phyloP scores from a whole-genome alignment of 2,888 invertebrate species.

The Trissoscelio sp. region DNA sequence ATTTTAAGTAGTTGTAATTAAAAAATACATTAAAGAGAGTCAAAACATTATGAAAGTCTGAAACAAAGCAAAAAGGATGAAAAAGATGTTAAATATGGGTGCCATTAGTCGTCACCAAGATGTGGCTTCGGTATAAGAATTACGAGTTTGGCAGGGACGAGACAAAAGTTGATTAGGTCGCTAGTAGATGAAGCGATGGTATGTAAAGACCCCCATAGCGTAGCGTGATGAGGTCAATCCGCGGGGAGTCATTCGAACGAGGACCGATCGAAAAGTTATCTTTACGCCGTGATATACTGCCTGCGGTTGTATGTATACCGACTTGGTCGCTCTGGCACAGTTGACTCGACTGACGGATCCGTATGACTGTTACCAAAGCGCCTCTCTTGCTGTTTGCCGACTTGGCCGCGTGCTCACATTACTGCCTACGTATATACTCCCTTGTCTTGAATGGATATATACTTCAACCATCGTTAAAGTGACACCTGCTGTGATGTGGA shows the following conservation, averaged over 20 bases:
- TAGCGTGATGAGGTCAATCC: slow-evolving; percentile 82
- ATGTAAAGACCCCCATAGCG: slow-evolving; percentile 82
- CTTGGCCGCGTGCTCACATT: slow-evolving; percentile 71
- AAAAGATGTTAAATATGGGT: slow-evolving; percentile 22
- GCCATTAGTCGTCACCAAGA: slow-evolving; percentile 48
- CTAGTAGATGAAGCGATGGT: slow-evolving; percentile 77
- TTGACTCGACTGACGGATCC: slow-evolving; percentile 59
- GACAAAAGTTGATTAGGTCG: slow-evolving; percentile 82
- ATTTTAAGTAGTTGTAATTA: no score
- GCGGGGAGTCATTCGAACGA: slow-evolving; percentile 80
- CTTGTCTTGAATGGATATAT: slow-evolving; percentile 68
- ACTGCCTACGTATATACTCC: slow-evolving; percentile 66
- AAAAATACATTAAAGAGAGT: no score
- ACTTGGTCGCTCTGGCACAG: slow-evolving; percentile 68
- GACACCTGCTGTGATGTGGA: slow-evolving; percentile 80
- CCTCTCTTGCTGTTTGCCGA: slow-evolving; percentile 68
- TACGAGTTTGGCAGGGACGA: slow-evolving; percentile 75
- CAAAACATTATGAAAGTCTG: slow-evolving; percentile 14
- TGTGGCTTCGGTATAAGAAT: slow-evolving; percentile 40
- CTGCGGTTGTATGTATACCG: slow-evolving; percentile 72
- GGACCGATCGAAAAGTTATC: slow-evolving; percentile 82
- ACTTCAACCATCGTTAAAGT: slow-evolving; percentile 78
- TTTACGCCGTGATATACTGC: slow-evolving; percentile 80
- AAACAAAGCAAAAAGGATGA: not conserved
- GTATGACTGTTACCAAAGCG: slow-evolving; percentile 69